Percentiles rank a stretch among this genome's conserved stretches.
phyloP scores from a whole-genome alignment of 2,888 invertebrate genomes.

The Tetragonisca angustula region DNA sequence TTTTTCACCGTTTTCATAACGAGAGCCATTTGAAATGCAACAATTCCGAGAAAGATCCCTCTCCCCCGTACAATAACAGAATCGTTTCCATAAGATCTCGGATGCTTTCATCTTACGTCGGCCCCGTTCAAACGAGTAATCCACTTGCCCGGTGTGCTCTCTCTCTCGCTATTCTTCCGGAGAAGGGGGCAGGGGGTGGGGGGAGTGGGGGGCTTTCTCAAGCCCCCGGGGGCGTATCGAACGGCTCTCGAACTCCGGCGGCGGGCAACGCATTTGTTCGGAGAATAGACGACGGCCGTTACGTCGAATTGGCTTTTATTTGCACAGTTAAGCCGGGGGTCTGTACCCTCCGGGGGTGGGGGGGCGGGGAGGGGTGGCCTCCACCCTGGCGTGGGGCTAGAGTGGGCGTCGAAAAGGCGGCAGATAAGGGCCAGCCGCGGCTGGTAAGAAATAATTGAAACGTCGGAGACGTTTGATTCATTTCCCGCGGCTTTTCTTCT shows the following conservation, averaged over 20 bases:
- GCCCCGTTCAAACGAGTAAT: conserved; percentile 3
- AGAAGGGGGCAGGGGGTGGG: neutral
- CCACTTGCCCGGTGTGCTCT: too few relatives aligned
- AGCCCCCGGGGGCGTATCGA: conserved; percentile 32
- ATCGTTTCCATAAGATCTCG: neutral
- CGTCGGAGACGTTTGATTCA: conserved; percentile 82
- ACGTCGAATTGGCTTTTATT: conserved; percentile 52
- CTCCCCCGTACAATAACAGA: neutral
- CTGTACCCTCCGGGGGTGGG: conserved; percentile 11
- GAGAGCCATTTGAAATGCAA: neutral
- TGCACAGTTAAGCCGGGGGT: conserved; percentile 41
- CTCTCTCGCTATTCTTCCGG: neutral
- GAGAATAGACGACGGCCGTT: conserved; percentile 44
- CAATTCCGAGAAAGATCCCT: neutral
- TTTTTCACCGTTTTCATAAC: neutral
- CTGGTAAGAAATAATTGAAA: conserved; percentile 82
- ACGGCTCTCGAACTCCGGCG: conserved; percentile 37
- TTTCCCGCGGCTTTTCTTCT: conserved; percentile 80
- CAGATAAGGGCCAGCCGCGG: conserved; percentile 49
- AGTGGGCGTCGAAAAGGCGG: conserved; percentile 54
- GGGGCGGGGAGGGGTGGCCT: too few relatives aligned
- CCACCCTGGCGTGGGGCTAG: neutral
- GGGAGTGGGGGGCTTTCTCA: neutral
- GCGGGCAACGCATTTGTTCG: conserved; percentile 50
- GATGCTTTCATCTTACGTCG: neutral